Evolutionary conservation across 2,113 vertebrate genomes (phyloP).

Genomic region (Vulpes vulpes): DNA sequence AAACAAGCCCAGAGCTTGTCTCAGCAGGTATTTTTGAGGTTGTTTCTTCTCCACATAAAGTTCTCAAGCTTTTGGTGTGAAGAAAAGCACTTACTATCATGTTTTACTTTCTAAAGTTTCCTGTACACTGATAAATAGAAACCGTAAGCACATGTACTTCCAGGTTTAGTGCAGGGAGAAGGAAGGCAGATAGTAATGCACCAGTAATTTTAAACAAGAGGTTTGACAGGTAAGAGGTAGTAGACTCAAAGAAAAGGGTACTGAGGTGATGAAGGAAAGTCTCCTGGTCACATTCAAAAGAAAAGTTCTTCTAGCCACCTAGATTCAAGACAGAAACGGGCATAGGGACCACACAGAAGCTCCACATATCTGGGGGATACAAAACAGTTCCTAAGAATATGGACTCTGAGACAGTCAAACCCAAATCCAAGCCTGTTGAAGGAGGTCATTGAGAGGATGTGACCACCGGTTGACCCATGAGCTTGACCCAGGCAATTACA

Average conservation of each 20-base stretch:
- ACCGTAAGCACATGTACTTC: background rate
- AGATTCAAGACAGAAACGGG: background rate
- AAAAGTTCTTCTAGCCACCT: background rate
- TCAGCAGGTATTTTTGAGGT: background rate
- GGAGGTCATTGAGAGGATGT: background rate
- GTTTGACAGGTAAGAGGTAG: background rate
- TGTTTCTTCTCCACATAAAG: background rate
- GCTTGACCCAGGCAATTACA: background rate
- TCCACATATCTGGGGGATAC: no score
- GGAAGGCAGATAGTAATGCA: background rate
- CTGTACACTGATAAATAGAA: background rate
- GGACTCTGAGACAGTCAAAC: background rate
- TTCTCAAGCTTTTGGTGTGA: background rate
- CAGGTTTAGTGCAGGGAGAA: background rate
- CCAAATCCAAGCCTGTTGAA: background rate
- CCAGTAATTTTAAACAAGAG: background rate
- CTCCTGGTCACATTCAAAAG: background rate
- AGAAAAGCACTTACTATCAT: background rate
- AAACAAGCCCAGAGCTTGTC: slow-evolving; percentile 46
- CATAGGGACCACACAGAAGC: background rate
- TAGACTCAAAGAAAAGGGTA: background rate
- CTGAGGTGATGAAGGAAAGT: background rate
- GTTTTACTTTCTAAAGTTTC: background rate
- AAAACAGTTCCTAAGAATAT: background rate
- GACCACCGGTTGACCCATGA: background rate